Evolutionary conservation across 2,113 vertebrate genomes (phyloP).

Genomic region (Pomatorhinus ruficollis): DNA sequence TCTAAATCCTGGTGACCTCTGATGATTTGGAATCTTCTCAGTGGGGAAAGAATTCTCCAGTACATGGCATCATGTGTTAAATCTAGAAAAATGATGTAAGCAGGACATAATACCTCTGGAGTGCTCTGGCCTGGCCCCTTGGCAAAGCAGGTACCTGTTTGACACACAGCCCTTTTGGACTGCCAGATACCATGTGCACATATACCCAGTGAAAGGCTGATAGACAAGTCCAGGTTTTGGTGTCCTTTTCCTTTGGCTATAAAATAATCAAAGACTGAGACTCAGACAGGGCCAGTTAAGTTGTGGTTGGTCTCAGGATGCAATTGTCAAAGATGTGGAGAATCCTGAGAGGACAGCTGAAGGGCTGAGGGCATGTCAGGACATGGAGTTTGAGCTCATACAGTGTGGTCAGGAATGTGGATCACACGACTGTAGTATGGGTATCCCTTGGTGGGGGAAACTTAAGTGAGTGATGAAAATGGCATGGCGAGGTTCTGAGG

Average conservation of each 20-base stretch:
- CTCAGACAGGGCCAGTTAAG: background rate
- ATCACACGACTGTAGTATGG: background rate
- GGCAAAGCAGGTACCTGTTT: background rate
- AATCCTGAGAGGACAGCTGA: background rate
- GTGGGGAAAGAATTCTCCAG: background rate
- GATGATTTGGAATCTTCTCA: background rate
- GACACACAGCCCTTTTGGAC: background rate
- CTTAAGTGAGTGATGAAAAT: background rate
- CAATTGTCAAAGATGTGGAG: background rate
- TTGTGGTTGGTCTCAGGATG: background rate
- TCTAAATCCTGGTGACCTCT: background rate
- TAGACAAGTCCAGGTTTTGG: background rate
- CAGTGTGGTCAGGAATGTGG: background rate
- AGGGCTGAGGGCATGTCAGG: background rate
- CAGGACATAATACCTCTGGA: background rate
- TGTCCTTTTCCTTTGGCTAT: background rate
- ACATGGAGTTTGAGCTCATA: background rate
- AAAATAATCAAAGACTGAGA: background rate
- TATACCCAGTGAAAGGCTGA: background rate
- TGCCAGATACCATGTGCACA: background rate
- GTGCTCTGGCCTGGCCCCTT: background rate
- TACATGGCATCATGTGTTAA: rapidly evolving
- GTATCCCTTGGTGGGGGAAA: background rate
- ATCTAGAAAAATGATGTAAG: background rate
- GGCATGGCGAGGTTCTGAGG: rapidly evolving